Base-by-base conservation (phyloP, 37 sponge, comb jelly and placozoan species). In the Spongia lamella region DNA sequence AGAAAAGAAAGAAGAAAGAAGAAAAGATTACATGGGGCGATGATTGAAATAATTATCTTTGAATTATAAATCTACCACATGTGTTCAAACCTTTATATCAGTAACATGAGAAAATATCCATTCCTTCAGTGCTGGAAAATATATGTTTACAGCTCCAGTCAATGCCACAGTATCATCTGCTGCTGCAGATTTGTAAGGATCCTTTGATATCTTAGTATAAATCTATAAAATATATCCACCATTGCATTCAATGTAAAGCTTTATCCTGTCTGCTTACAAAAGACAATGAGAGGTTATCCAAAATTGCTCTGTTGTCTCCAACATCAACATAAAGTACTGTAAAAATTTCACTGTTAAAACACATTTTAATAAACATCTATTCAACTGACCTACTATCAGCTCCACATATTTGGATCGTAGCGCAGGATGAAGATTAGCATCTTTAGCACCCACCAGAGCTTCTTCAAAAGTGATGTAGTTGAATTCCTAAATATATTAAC, bases 251-350 rank as follows among this genome's bases (percentile, higher is more conserved):
- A 30, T 2, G 19, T 24, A 40, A 31, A 25, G 39, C 11, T 19
- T 77, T 50, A 3, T 26, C 17, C 19, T 26, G 19, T 51, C 11
- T 19, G 77, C 85, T 70, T 30, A 82, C 81, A 72, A 88, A 88
- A 47, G 89, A 77, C 58, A 66, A 34, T 24, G 83, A 63, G 31
- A 88, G 83, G 31, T 70, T 71, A 19, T 88, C 89, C 60, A 88
- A 73, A 17, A 82, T 43, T 39, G 89, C 55, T 4, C 79, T 63
- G 68, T 88, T 88, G 32, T 77, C 62, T 43, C 79, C 89, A 30
- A 88, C 83, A 63, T 82, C 89, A 50, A 88, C 79, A 67, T 69
- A 88, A 74, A 88, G 35, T 27, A 84, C 85, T 81, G 66, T 6
- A 51, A 27, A n/a, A 7, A 36, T 3, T 34, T 71, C 5, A 32